Evolutionary conservation across 2,888 invertebrate species (phyloP), one percentile per base, ranked within the genome.

Genomic region (Drosophila helvetica): DNA sequence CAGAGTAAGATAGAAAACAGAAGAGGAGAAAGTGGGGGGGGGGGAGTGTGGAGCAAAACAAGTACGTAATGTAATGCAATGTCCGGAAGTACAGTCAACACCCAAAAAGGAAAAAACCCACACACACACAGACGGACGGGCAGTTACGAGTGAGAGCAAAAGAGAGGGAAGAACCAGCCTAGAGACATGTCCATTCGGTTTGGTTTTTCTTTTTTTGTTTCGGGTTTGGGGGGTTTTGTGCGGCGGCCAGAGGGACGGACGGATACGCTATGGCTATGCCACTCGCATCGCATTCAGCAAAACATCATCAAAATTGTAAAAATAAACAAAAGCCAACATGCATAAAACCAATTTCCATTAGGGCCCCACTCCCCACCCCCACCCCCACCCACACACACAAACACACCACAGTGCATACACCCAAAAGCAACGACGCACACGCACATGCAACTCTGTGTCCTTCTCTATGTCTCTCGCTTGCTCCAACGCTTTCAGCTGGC

Each of bases 311-410:
- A 88, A 80, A 86, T 81, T 88, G 86, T 85, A 89, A 86, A 89
- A 88, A 89, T 82, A 88, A 89, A 88, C 88, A 88, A 88, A 85
- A 85, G 85, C 79, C 83, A 89, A 84, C 88, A 82, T 89, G 89
- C 89, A 89, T 86, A 89, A 88, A 88, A 88, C 88, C 88, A 88
- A 88, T 88, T 88, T 88, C 87, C 89, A 88, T 88, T 89, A 88
- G 81, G 83, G 69, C 86, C 57, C 78, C 59, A 61, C 75, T 66
- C 62, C 64, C 63, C 58, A 30, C 53, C 55, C 59, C 45, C 70
- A 57, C 59, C 50, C 59, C 64, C 57, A 45, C 45, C 9, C 48
- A 43, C 42, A 46, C 27, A 38, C 50, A 55, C 69, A 61, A 42
- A 65, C 45, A 33, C 10, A 30, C 6, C 30, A 5, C 19, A 33